Evolutionary conservation across 2,113 vertebrate species (phyloP).

Genomic region (Lagenorhynchus albirostris): DNA sequence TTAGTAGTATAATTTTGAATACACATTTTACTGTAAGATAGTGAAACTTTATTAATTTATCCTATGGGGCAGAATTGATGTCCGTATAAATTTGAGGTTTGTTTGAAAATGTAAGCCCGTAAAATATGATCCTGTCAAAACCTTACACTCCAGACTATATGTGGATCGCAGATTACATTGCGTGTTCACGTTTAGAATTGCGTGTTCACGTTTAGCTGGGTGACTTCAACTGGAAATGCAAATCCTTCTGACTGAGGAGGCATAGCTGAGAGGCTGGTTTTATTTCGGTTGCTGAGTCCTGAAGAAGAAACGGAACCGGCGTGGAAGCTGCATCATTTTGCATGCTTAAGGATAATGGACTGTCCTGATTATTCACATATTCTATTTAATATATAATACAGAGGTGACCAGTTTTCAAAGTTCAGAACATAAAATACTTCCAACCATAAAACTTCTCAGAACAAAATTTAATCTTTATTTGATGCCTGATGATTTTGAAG

Average conservation of each 20-base stretch:
- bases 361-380: not conserved
- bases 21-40: not conserved
- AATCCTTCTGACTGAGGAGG: not conserved
- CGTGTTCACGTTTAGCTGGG: not conserved
- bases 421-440: not conserved
- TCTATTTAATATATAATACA: not conserved
- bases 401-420: slow-evolving; percentile 7
- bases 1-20: slow-evolving; percentile 38
- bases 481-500: not conserved
- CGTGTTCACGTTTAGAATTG: not conserved
- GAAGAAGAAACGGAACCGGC: not conserved
- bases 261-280: not conserved
- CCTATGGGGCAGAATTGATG: slow-evolving; percentile 48
- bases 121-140: not conserved
- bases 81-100: slow-evolving; percentile 66
- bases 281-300: not conserved
- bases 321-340: not conserved
- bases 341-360: not conserved
- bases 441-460: not conserved
- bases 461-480: not conserved
- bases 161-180: not conserved
- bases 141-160: not conserved
- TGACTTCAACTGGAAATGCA: not conserved
- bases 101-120: slow-evolving; percentile 76
- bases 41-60: slow-evolving; percentile 44